phyloP scores from a whole-genome alignment of 2,113 vertebrate genomes.

The Triplophysa siluroides region DNA sequence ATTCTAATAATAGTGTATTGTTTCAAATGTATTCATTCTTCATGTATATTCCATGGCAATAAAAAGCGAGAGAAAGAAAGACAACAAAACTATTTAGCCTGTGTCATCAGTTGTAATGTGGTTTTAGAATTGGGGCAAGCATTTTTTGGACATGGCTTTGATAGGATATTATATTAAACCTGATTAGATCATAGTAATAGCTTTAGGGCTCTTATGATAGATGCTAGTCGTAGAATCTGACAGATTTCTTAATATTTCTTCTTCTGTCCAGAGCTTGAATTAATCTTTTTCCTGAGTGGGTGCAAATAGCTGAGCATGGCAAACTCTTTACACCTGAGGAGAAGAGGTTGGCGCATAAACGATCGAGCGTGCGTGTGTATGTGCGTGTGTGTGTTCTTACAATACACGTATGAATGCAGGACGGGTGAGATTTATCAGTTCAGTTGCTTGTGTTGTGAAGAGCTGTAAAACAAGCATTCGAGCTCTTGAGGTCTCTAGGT shows the following conservation, averaged over 20 bases:
- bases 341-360: slow-evolving; percentile 34
- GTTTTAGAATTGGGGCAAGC: slow-evolving; percentile 75
- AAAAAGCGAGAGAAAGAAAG: slow-evolving; percentile 38
- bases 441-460: background rate
- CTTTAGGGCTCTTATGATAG: slow-evolving; percentile 80
- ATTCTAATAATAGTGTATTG: background rate
- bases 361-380: slow-evolving; percentile 37
- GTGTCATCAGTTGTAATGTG: slow-evolving; percentile 71
- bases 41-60: background rate
- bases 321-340: slow-evolving; percentile 48
- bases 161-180: slow-evolving; percentile 80
- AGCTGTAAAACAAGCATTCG: too few species aligned
- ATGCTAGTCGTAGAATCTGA: slow-evolving; percentile 71
- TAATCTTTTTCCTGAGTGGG: slow-evolving; percentile 53
- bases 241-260: slow-evolving; percentile 61
- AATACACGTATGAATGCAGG: too few species aligned
- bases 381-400: slow-evolving; percentile 1
- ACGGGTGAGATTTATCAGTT: background rate
- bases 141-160: slow-evolving; percentile 76
- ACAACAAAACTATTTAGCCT: slow-evolving; percentile 34
- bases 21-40: background rate
- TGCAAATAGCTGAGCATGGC: slow-evolving; percentile 44
- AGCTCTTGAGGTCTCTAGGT: too few species aligned
- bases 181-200: slow-evolving; percentile 83
- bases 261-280: slow-evolving; percentile 54